phyloP scores from a whole-genome alignment of 2,797 vertebrate species.

The Siniperca undulata region DNA sequence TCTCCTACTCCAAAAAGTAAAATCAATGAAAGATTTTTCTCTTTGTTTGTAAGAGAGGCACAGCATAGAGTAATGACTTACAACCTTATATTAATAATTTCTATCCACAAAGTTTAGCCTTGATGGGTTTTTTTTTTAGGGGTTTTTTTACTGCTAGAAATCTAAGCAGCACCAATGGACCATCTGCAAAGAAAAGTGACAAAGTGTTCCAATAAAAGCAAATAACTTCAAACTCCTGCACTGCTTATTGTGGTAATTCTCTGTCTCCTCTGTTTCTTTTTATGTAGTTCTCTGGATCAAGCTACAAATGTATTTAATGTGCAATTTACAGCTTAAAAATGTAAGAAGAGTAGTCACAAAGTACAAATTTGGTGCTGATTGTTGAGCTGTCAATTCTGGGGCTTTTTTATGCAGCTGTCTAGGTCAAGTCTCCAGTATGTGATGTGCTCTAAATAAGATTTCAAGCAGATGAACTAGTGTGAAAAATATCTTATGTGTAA shows the following conservation, averaged over 20 bases:
- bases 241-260: constrained; percentile 31
- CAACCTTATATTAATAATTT: constrained; percentile 7
- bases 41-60: constrained; percentile 22
- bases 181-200: constrained; percentile 56
- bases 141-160: background rate
- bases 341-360: background rate
- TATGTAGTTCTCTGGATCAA: constrained; percentile 45
- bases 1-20: constrained; percentile 23
- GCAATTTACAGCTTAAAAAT: constrained; percentile 12
- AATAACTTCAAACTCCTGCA: constrained; percentile 27
- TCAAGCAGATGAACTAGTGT: constrained; percentile 17
- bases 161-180: constrained; percentile 65
- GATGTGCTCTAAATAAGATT: constrained; percentile 3
- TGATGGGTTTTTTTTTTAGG: background rate
- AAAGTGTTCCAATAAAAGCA: constrained; percentile 46
- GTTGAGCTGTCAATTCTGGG: constrained; percentile 28
- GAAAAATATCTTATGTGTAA: constrained; percentile 13
- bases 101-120: constrained; percentile 10
- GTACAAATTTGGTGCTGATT: background rate
- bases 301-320: background rate
- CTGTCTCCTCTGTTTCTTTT: constrained; percentile 68
- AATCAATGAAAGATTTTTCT: constrained; percentile 23
- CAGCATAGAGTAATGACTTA: background rate
- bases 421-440: constrained; percentile 17
- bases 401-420: constrained; percentile 14